These are phyloP conservation scores for Anthopleura xanthogrammica DNA, from an alignment of 92 coral and sea anemone genomes.

Conservation along the genomic window DNA sequence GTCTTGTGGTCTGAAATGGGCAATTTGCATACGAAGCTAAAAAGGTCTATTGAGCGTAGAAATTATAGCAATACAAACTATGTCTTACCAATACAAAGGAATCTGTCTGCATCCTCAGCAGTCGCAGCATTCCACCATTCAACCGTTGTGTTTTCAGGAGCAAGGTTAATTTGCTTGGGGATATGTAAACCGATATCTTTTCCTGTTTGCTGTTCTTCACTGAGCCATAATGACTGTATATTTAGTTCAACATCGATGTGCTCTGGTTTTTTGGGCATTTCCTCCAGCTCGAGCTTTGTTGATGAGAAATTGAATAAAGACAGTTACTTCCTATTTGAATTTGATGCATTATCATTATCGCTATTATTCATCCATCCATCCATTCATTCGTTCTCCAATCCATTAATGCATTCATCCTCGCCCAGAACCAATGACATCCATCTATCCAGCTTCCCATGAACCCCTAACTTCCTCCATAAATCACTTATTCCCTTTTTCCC, in stretches of 20 bases:
- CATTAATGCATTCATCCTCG: too few species aligned
- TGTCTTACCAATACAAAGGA: conserved; percentile 24
- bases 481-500: not conserved
- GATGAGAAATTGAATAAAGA: not conserved
- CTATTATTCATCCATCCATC: too few species aligned
- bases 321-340: too few species aligned
- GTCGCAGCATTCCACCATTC: conserved; percentile 39
- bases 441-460: too few species aligned
- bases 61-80: too few species aligned
- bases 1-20: too few species aligned
- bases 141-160: not conserved
- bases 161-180: conserved; percentile 21
- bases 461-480: not conserved
- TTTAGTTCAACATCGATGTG: not conserved
- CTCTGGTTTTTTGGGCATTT: conserved; percentile 7
- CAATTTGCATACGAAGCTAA: too few species aligned
- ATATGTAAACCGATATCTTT: conserved; percentile 9
- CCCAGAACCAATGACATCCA: too few species aligned
- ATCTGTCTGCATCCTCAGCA: conserved; percentile 38
- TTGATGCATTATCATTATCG: too few species aligned
- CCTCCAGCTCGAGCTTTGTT: conserved; percentile 13
- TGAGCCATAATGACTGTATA: conserved; percentile 7
- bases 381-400: too few species aligned
- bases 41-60: too few species aligned
- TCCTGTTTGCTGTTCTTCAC: conserved; percentile 12